Evolutionary conservation across 2,888 invertebrate species (phyloP).

Genomic region (Artemia sp.): DNA sequence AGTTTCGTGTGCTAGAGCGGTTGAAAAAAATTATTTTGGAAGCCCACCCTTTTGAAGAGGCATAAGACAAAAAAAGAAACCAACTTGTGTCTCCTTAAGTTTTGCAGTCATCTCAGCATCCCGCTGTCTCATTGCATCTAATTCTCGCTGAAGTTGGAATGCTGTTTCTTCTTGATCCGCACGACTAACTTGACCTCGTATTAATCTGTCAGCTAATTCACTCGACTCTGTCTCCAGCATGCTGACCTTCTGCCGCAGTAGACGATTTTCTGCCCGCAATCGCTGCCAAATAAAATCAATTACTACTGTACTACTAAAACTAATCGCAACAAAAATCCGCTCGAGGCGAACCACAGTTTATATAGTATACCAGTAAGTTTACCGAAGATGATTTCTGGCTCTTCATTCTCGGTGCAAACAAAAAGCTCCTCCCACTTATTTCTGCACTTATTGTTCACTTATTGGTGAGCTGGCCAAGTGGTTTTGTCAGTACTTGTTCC

Average conservation of each 20-base stretch:
- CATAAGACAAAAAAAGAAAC: conserved; percentile 37
- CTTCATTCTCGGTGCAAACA: too few species aligned
- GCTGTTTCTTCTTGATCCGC: conserved; percentile 89
- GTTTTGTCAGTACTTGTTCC: too few species aligned
- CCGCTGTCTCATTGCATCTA: conserved; percentile 67
- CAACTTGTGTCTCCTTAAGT: conserved; percentile 74
- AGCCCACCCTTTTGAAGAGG: too few species aligned
- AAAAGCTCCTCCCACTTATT: too few species aligned
- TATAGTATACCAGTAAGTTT: too few species aligned
- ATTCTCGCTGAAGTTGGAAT: conserved; percentile 49
- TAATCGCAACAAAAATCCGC: neutral
- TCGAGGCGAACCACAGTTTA: too few species aligned
- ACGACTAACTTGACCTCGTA: conserved; percentile 77
- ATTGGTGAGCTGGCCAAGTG: too few species aligned
- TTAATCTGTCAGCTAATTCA: conserved; percentile 76
- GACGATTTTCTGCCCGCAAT: conserved; percentile 79
- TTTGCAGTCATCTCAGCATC: conserved; percentile 75
- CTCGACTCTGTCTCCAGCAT: conserved; percentile 86
- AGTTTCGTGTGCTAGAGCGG: too few species aligned
- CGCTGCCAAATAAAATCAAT: conserved; percentile 35
- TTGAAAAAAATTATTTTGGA: too few species aligned
- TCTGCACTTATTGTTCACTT: too few species aligned
- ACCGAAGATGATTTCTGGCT: too few species aligned
- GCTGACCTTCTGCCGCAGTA: conserved; percentile 86
- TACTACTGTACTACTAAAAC: neutral